Conservation (phyloP, 2,888 invertebrate genomes). For the Ganaspis brasiliensis region DNA sequence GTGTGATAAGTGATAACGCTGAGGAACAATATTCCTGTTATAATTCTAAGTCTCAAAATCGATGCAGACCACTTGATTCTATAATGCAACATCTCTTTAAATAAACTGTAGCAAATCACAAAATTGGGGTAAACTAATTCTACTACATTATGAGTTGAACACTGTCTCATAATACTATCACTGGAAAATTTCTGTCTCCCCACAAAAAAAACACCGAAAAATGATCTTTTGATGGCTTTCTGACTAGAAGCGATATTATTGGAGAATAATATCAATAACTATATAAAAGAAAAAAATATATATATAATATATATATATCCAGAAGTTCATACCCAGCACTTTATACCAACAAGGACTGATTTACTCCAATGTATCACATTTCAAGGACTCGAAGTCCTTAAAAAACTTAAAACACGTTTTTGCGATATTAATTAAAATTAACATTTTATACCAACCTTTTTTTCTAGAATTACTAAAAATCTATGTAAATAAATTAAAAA, state of each 20-base stretch:
- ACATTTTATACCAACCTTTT: background rate
- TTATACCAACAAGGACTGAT: background rate
- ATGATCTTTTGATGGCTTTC: background rate
- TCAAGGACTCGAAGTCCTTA: background rate
- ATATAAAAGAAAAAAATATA: background rate
- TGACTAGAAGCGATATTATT: background rate
- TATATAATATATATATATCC: too few relatives aligned
- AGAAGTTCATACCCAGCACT: too few relatives aligned
- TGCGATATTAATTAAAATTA: background rate
- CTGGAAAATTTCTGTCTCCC: background rate
- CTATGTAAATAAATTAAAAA: background rate
- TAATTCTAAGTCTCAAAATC: conserved; percentile 11
- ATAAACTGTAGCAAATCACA: background rate
- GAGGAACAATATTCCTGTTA: conserved; percentile 1
- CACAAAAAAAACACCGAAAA: background rate
- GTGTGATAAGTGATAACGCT: conserved; percentile 41
- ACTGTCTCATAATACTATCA: background rate
- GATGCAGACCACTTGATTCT: conserved; percentile 37
- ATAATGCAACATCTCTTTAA: conserved; percentile 1
- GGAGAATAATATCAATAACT: background rate
- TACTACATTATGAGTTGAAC: background rate
- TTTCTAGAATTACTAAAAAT: background rate
- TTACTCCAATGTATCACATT: background rate
- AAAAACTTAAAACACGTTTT: background rate
- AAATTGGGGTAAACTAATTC: conserved; percentile 28